Percentiles rank a stretch among this genome's conserved stretches.
These are phyloP conservation scores for Microplitis mediator DNA, from an alignment of 1,140 invertebrate species.

Conservation along the genomic window DNA sequence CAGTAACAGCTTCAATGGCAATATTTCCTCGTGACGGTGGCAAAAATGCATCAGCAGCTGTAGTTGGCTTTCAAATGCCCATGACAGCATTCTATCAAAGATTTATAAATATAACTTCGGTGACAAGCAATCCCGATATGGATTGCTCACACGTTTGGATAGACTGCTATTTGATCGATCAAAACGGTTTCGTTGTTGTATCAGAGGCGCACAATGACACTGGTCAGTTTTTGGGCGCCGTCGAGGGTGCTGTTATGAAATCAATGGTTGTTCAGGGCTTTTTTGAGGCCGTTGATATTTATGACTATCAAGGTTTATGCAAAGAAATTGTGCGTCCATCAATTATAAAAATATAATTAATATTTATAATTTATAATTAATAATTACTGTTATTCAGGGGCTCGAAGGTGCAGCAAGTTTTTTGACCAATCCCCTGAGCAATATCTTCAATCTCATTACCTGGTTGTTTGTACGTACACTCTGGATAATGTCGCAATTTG, in stretches of 20 bases:
- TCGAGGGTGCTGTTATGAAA: constrained; percentile 80
- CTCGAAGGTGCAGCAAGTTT: constrained; percentile 40
- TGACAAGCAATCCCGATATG: constrained; percentile 39
- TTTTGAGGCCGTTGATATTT: constrained; percentile 78
- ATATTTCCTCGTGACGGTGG: constrained; percentile 82
- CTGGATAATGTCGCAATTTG: constrained; percentile 47
- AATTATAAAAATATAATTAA: background rate
- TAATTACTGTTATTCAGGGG: constrained; percentile 34
- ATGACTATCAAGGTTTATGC: constrained; percentile 87
- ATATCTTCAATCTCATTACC: constrained; percentile 43
- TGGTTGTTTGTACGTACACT: constrained; percentile 47
- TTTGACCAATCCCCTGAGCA: constrained; percentile 45
- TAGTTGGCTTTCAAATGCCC: constrained; percentile 84
- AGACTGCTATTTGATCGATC: constrained; percentile 87
- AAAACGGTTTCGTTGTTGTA: constrained; percentile 87
- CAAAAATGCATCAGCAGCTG: constrained; percentile 81
- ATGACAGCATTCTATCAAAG: constrained; percentile 69
- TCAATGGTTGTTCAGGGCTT: constrained; percentile 76
- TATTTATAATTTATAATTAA: constrained; percentile 2
- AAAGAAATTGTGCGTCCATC: constrained; percentile 49
- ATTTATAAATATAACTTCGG: constrained; percentile 75
- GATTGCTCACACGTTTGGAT: constrained; percentile 66
- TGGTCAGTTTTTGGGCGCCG: constrained; percentile 83
- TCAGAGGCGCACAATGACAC: constrained; percentile 73
- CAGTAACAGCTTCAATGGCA: constrained; percentile 82